Evolutionary conservation across 2,797 vertebrate genomes (phyloP).

Genomic region (Ctenopoma multispine): DNA sequence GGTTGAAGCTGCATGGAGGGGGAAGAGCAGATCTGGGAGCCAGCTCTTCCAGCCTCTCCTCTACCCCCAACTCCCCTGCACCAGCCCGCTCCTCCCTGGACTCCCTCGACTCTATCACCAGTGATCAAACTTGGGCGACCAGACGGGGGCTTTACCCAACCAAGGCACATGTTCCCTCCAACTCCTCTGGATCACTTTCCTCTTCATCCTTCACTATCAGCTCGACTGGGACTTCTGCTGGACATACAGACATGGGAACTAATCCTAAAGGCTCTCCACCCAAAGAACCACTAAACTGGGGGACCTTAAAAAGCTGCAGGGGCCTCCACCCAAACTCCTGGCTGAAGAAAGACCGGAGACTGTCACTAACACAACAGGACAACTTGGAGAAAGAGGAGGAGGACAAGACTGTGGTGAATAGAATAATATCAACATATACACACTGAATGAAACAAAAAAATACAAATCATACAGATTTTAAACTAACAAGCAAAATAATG

Average conservation of each 20-base stretch:
- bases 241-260: slow-evolving; percentile 1
- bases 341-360: slow-evolving; percentile 84
- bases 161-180: neutral
- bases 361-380: slow-evolving; percentile 85
- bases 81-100: slow-evolving; percentile 84
- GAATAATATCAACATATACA: too few relatives aligned
- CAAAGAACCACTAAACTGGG: slow-evolving; percentile 66
- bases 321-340: slow-evolving; percentile 88
- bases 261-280: slow-evolving; percentile 47
- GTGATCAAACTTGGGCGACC: slow-evolving; percentile 66
- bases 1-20: slow-evolving; percentile 45
- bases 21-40: slow-evolving; percentile 77
- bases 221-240: neutral
- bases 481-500: too few relatives aligned
- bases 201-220: neutral
- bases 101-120: slow-evolving; percentile 88
- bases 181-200: neutral
- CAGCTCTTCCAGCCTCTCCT: slow-evolving; percentile 89
- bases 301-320: slow-evolving; percentile 61
- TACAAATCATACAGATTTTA: too few relatives aligned
- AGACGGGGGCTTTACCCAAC: slow-evolving; percentile 20
- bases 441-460: too few relatives aligned
- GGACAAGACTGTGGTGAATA: slow-evolving; percentile 48
- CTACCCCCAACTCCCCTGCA: slow-evolving; percentile 84
- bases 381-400: slow-evolving; percentile 72